These are phyloP conservation scores for Parambassis ranga DNA, from an alignment of 2,797 vertebrate genomes.

Conservation along the genomic window DNA sequence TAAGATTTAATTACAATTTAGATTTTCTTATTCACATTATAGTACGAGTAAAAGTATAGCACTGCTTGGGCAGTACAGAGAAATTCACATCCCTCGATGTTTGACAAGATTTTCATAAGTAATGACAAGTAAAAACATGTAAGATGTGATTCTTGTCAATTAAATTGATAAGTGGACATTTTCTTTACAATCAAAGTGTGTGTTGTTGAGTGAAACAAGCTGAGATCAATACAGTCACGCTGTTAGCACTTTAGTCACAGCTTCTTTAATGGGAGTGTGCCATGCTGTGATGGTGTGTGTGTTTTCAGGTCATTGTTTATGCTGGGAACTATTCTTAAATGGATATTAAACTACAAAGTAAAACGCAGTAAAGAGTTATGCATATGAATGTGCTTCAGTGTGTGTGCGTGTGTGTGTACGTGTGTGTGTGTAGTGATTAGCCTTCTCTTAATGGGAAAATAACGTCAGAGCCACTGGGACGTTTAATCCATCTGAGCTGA, in stretches of 20 bases:
- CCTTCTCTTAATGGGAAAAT: constrained; percentile 82
- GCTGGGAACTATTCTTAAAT: constrained; percentile 15
- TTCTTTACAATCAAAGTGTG: constrained; percentile 29
- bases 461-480: constrained; percentile 78
- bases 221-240: constrained; percentile 46
- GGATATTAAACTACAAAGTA: constrained; percentile 32
- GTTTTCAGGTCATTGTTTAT: constrained; percentile 30
- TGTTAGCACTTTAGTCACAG: constrained; percentile 39
- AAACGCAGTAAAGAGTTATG: constrained; percentile 2
- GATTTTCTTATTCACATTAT: too few species aligned
- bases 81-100: not conserved
- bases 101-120: not conserved
- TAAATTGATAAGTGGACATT: constrained; percentile 32
- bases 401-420: not conserved
- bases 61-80: not conserved
- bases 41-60: too few species aligned
- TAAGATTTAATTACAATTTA: too few species aligned
- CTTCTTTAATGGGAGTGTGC: constrained; percentile 39
- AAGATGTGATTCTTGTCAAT: constrained; percentile 16
- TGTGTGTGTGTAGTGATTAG: constrained; percentile 77
- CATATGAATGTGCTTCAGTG: constrained; percentile 24
- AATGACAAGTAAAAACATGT: too few species aligned
- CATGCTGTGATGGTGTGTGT: constrained; percentile 1
- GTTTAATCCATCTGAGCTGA: constrained; percentile 83
- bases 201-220: constrained; percentile 39